Evolutionary conservation across 2,113 vertebrate genomes (phyloP).

Genomic region (Tursiops truncatus): DNA sequence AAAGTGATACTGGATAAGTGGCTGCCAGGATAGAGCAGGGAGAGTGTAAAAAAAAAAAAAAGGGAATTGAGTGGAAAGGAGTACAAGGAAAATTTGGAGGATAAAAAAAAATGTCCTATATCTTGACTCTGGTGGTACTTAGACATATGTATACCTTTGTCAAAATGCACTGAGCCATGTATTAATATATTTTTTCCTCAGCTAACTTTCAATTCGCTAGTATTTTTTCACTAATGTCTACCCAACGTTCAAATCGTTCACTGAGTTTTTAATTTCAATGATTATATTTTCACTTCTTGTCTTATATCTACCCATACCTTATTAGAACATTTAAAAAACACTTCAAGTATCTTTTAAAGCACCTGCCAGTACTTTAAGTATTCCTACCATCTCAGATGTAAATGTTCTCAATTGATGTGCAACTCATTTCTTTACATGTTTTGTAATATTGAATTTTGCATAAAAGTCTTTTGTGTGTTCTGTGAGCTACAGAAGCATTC

Average conservation of each 20-base stretch:
- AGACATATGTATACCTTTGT: background rate
- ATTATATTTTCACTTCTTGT: background rate
- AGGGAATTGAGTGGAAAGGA: background rate
- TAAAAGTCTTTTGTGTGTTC: background rate
- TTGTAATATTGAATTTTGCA: background rate
- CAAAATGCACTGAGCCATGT: background rate
- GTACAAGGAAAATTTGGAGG: background rate
- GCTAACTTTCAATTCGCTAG: background rate
- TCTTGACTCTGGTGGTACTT: background rate
- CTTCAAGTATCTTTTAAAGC: background rate
- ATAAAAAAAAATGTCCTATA: background rate
- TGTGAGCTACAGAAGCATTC: background rate
- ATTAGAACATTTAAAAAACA: background rate
- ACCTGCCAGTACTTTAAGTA: background rate
- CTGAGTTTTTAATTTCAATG: background rate
- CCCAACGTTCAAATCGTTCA: background rate
- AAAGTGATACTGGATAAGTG: background rate
- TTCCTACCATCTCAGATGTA: background rate
- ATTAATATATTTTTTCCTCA: background rate
- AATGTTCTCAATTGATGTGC: constrained; percentile 22
- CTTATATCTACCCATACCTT: background rate
- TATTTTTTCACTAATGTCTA: background rate
- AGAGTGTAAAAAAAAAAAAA: background rate
- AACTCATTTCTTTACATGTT: background rate
- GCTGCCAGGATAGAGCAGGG: background rate